Evolutionary conservation across 2,888 invertebrate genomes (phyloP).

Genomic region (Parapristionchus giblindavisi): DNA sequence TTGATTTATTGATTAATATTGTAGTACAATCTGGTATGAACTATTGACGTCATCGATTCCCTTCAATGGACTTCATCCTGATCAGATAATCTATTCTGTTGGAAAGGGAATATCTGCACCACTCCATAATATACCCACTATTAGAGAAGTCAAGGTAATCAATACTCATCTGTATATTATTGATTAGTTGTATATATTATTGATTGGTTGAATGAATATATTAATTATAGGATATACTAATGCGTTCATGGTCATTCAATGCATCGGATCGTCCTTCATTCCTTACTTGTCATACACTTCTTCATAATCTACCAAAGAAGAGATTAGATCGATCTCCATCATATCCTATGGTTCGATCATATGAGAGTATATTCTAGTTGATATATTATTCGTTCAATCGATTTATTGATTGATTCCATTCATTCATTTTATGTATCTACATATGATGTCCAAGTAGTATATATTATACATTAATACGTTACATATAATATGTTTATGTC

Average conservation of each 20-base stretch:
- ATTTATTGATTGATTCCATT: no score
- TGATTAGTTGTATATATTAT: background rate
- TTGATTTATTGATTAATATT: constrained; percentile 2
- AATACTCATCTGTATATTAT: background rate
- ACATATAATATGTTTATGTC: no score
- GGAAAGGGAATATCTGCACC: constrained; percentile 96
- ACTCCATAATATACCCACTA: constrained; percentile 89
- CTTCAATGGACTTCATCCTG: constrained; percentile 80
- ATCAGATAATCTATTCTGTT: constrained; percentile 96
- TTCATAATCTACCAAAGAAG: constrained; percentile 93
- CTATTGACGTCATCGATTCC: constrained; percentile 72
- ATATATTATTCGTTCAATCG: background rate
- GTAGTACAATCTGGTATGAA: constrained; percentile 97
- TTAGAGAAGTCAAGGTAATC: constrained; percentile 90
- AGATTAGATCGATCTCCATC: constrained; percentile 94
- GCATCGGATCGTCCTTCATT: constrained; percentile 89
- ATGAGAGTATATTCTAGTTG: constrained; percentile 39
- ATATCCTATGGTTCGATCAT: constrained; percentile 77
- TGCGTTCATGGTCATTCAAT: constrained; percentile 91
- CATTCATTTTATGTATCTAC: no score
- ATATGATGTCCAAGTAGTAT: no score
- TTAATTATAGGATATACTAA: constrained; percentile 84
- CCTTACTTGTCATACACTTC: constrained; percentile 80
- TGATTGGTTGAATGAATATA: background rate
- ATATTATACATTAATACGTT: no score